Evolutionary conservation across 2,113 vertebrate species (phyloP), one percentile per base, ranked within the genome.

Genomic region (Anseranas semipalmata): DNA sequence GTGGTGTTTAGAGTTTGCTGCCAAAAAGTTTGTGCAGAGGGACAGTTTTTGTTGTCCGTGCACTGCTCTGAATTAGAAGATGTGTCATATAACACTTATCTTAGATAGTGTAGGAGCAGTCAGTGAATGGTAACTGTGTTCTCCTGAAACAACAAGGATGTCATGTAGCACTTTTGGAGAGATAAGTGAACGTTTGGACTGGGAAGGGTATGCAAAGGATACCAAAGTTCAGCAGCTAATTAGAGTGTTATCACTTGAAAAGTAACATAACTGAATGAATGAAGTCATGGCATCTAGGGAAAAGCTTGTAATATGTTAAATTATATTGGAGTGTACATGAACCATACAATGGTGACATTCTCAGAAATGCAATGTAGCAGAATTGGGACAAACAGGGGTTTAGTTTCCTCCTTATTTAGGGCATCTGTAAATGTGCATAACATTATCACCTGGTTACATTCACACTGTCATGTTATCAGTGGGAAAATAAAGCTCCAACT

Each of bases 131-230:
- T 98, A 98, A 98, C 96, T 97, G 89, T 95, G 91, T 94, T 94
- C 97, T 98, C 92, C 97, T 98, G 96, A 98, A 98, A 97, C 97
- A 98, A 98, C 97, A 97, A 97, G 97, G 96, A 98, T 91, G 97
- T 98, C 98, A 98, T 97, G 81, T 97, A 97, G 97, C 98, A 98
- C 98, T 98, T 98, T 95, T 91, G 87, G 74, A 95, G 68, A 98
- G 98, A 98, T 98, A 98, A 98, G 96, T 83, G 93, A 97, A 96
- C 79, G 25, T 97, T 98, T 97, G 97, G 95, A 97, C 88, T 97
- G 94, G 95, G 95, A 96, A 97, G 96, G 92, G 93, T 97, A 97
- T 95, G 95, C 88, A 98, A 94, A 97, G 90, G 93, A 98, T 97
- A 97, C 79, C 76, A 97, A 93, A 97, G 96, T 93, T 98, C 95